Conservation (phyloP, 2,888 invertebrate genomes). For the Plusia festucae region DNA sequence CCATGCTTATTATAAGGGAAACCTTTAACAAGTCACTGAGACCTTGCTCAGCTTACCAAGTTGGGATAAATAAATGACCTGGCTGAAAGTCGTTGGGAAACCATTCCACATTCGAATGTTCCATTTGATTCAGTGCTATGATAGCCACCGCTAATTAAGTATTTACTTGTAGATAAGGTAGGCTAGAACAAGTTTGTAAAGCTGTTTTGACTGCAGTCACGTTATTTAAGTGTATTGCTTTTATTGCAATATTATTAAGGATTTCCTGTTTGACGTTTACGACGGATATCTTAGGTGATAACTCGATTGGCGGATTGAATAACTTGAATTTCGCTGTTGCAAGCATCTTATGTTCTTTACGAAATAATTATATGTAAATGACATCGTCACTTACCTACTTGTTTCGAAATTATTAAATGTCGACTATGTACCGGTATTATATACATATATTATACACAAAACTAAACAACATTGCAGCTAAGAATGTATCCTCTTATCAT, state of each 20-base stretch:
- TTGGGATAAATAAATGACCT: constrained; percentile 64
- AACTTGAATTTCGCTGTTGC: background rate
- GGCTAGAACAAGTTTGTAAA: constrained; percentile 23
- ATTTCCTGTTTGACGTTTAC: constrained; percentile 31
- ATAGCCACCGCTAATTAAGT: constrained; percentile 48
- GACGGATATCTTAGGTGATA: background rate
- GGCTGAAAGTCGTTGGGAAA: constrained; percentile 39
- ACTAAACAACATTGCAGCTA: background rate
- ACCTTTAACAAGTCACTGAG: constrained; percentile 52
- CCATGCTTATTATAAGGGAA: constrained; percentile 53
- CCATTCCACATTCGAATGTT: constrained; percentile 39
- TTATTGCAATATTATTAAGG: constrained; percentile 28
- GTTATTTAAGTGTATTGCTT: background rate
- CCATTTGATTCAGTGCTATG: constrained; percentile 41
- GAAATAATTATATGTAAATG: background rate
- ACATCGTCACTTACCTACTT: background rate
- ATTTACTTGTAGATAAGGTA: constrained; percentile 28
- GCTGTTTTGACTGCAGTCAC: constrained; percentile 9
- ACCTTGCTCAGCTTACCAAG: constrained; percentile 62
- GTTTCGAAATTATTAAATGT: too few relatives aligned
- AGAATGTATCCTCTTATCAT: background rate
- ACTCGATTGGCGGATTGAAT: background rate
- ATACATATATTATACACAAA: too few relatives aligned
- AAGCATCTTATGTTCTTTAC: background rate
- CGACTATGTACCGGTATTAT: background rate